Evolutionary conservation across 2,113 vertebrate genomes (phyloP).

Genomic region (Greenwoodochromis staneri): DNA sequence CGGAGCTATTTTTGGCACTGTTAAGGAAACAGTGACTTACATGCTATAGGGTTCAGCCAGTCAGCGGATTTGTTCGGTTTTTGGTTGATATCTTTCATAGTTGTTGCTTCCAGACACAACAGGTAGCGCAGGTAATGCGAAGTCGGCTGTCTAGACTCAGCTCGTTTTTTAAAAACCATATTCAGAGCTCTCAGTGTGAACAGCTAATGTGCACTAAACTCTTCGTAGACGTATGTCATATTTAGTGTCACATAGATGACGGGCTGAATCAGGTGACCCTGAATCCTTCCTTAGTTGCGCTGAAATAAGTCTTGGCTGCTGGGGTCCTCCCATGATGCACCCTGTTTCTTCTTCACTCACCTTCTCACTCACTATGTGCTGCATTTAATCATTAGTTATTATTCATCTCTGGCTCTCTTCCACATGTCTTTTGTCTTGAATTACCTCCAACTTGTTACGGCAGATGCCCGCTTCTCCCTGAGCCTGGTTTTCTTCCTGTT

Average conservation of each 20-base stretch:
- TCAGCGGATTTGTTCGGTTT: neutral
- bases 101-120: neutral
- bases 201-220: neutral
- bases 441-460: neutral
- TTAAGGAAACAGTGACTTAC: conserved; percentile 23
- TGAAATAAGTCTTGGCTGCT: neutral
- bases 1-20: conserved; percentile 39
- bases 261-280: neutral
- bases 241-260: neutral
- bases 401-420: neutral
- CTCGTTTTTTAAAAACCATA: neutral
- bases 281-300: neutral
- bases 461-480: neutral
- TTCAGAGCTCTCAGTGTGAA: neutral
- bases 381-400: neutral
- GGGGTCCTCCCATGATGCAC: neutral
- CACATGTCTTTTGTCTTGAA: neutral
- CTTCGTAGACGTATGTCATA: neutral
- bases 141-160: neutral
- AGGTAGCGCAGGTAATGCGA: neutral
- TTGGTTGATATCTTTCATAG: neutral
- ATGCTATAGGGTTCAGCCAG: neutral
- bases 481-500: neutral
- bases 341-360: neutral
- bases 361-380: neutral